Conservation (phyloP, 2,888 invertebrate species). For the Anticlea derivata region DNA sequence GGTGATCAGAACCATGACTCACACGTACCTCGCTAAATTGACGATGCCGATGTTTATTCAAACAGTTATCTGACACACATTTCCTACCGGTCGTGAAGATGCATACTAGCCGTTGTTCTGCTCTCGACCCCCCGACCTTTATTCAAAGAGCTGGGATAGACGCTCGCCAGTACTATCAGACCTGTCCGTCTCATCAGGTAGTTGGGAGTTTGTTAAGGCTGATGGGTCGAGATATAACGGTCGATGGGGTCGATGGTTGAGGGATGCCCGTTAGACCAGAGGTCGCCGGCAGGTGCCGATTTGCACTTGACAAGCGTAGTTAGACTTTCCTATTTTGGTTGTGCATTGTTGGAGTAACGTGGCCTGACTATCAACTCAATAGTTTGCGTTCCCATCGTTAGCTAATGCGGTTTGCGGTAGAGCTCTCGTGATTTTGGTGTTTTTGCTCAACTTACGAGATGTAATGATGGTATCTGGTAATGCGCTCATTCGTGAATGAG, state of each 20-base stretch:
- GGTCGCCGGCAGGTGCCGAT: slow-evolving; percentile 80
- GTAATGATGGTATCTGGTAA: slow-evolving; percentile 10
- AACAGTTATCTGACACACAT: slow-evolving; percentile 77
- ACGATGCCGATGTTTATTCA: slow-evolving; percentile 70
- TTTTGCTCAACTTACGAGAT: slow-evolving; percentile 5
- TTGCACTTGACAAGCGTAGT: slow-evolving; percentile 73
- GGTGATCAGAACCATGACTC: slow-evolving; percentile 47
- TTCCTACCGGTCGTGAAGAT: slow-evolving; percentile 59
- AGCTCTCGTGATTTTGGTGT: slow-evolving; percentile 17
- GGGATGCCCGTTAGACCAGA: slow-evolving; percentile 73
- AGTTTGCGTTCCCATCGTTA: slow-evolving; percentile 49
- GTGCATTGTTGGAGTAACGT: slow-evolving; percentile 66
- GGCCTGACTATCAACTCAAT: slow-evolving; percentile 39
- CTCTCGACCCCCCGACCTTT: slow-evolving; percentile 78
- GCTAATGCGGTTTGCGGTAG: slow-evolving; percentile 29
- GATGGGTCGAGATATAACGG: slow-evolving; percentile 34
- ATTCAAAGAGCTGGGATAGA: slow-evolving; percentile 63
- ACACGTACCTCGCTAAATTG: slow-evolving; percentile 65
- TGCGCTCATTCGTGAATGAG: slow-evolving; percentile 16
- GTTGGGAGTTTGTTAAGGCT: slow-evolving; percentile 23
- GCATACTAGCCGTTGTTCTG: slow-evolving; percentile 67
- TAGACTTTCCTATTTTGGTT: slow-evolving; percentile 75
- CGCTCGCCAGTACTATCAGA: slow-evolving; percentile 39
- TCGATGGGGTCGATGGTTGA: slow-evolving; percentile 37
- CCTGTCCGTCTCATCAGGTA: slow-evolving; percentile 31